phyloP scores from a whole-genome alignment of 2,113 vertebrate species.

The Zingel zingel region DNA sequence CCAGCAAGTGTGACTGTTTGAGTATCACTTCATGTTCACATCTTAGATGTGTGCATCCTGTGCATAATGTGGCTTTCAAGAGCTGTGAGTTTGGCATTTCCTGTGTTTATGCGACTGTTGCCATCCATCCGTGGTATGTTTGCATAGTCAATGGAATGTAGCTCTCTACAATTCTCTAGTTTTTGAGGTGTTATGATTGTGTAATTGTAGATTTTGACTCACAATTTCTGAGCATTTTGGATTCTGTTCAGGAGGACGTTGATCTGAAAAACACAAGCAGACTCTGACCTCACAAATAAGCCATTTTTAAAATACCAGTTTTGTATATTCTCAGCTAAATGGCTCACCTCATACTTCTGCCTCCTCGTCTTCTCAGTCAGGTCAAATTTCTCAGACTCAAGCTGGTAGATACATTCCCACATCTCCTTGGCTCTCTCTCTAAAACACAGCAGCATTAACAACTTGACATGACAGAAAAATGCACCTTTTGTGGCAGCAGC shows the following conservation, averaged over 20 bases:
- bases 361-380: slow-evolving; percentile 88
- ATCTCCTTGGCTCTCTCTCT: slow-evolving; percentile 90
- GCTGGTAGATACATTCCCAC: slow-evolving; percentile 89
- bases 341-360: slow-evolving; percentile 91
- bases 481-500: neutral
- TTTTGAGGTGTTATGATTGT: neutral
- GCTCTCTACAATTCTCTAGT: neutral
- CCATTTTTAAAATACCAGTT: neutral
- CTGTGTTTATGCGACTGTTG: neutral
- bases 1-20: neutral
- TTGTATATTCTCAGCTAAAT: neutral
- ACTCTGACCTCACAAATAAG: neutral
- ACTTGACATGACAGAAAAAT: neutral
- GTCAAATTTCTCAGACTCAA: slow-evolving; percentile 95
- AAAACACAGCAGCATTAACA: slow-evolving; percentile 18
- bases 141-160: slow-evolving; percentile 28
- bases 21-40: neutral
- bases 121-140: slow-evolving; percentile 21
- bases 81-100: neutral
- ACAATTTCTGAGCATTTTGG: slow-evolving; percentile 88
- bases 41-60: slow-evolving; percentile 2
- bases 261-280: slow-evolving; percentile 69
- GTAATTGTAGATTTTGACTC: slow-evolving; percentile 58
- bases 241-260: slow-evolving; percentile 86
- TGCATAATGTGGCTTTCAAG: neutral